Percentiles rank a stretch among this genome's conserved stretches.
Conservation (phyloP, 2,888 invertebrate species). For the Drosophila meridiana region DNA sequence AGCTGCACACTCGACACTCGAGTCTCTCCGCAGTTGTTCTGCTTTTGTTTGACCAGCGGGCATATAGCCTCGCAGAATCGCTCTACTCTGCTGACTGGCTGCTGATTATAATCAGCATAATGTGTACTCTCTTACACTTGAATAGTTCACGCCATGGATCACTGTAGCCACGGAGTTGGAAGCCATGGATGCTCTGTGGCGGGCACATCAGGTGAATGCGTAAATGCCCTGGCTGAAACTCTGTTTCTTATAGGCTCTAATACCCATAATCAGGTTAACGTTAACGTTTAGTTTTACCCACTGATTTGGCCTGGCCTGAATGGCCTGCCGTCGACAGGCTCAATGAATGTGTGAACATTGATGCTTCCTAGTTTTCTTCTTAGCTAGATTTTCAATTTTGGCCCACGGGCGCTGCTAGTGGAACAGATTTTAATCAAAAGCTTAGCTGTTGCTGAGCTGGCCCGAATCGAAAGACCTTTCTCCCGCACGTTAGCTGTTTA, state of each 20-base stretch:
- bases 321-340: conserved; percentile 1
- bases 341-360: conserved; percentile 76
- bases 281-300: conserved; percentile 80
- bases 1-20: conserved; percentile 71
- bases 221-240: conserved; percentile 26
- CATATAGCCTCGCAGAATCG: conserved; percentile 46
- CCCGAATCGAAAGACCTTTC: conserved; percentile 67
- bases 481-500: conserved; percentile 80
- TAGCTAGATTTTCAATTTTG: conserved; percentile 37
- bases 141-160: conserved; percentile 81
- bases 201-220: conserved; percentile 35
- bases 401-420: conserved; percentile 39
- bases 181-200: conserved; percentile 4
- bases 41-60: conserved; percentile 49
- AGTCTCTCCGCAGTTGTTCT: conserved; percentile 21
- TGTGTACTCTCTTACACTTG: conserved; percentile 81
- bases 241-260: conserved; percentile 78
- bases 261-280: conserved; percentile 77
- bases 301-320: conserved; percentile 69
- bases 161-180: conserved; percentile 37
- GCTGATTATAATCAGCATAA: conserved; percentile 80
- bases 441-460: conserved; percentile 16
- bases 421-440: conserved; percentile 73
- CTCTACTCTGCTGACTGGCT: conserved; percentile 52
- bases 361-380: conserved; percentile 51